A percentile compares a stretch with the other conserved stretches of the same genome.
Conservation (phyloP, 2,797 vertebrate genomes). For the Enteromius treurensis region DNA sequence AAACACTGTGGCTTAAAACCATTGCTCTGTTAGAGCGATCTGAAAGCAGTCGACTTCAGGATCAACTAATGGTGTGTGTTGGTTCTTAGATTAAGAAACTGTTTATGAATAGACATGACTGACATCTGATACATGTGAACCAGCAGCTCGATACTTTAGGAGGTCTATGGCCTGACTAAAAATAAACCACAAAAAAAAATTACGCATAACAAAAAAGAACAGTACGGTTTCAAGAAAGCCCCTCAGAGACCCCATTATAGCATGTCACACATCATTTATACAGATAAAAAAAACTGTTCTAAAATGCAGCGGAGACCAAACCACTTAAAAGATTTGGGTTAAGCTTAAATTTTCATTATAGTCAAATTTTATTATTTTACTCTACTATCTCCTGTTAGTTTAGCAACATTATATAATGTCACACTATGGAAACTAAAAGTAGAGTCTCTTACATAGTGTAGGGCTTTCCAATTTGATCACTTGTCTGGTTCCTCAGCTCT, state of each 20-base stretch:
- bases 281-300: neutral
- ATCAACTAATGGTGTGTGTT: neutral
- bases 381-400: neutral
- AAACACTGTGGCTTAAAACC: constrained; percentile 11
- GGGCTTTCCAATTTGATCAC: neutral
- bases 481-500: neutral
- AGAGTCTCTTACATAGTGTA: neutral
- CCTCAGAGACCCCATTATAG: neutral
- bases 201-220: neutral
- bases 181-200: neutral
- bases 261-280: neutral
- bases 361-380: neutral
- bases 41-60: neutral
- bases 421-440: neutral
- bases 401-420: neutral
- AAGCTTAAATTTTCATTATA: neutral
- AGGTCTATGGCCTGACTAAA: neutral
- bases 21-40: neutral
- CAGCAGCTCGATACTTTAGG: neutral
- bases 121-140: neutral
- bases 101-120: constrained; percentile 6
- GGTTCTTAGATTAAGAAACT: constrained; percentile 1
- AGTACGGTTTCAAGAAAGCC: neutral
- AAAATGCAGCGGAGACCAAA: neutral
- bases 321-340: neutral